phyloP scores from a whole-genome alignment of 2,888 invertebrate genomes.

The Zonitis immaculata region DNA sequence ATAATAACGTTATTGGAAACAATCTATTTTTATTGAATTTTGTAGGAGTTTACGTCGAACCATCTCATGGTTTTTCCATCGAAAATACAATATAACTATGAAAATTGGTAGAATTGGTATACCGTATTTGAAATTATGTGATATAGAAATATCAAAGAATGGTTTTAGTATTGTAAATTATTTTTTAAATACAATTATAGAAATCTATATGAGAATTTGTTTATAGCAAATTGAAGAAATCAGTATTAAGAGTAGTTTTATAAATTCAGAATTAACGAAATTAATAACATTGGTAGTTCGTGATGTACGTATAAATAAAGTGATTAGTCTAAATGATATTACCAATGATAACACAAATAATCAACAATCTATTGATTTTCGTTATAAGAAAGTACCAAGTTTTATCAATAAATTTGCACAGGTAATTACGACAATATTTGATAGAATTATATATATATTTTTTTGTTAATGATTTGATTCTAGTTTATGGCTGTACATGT shows the following conservation, averaged over 20 bases:
- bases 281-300: conserved; percentile 75
- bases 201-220: too few species aligned
- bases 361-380: conserved; percentile 54
- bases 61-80: conserved; percentile 74
- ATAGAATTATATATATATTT: too few species aligned
- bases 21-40: conserved; percentile 20
- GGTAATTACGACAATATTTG: conserved; percentile 56
- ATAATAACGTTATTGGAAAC: not conserved
- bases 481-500: conserved; percentile 80
- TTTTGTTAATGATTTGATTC: too few species aligned
- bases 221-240: conserved; percentile 79
- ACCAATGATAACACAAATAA: conserved; percentile 18
- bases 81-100: conserved; percentile 72
- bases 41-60: conserved; percentile 71
- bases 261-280: conserved; percentile 84
- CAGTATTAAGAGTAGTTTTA: conserved; percentile 78
- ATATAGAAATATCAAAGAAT: conserved; percentile 76
- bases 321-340: conserved; percentile 49
- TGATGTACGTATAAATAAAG: conserved; percentile 76
- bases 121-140: conserved; percentile 71
- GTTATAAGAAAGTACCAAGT: conserved; percentile 71
- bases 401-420: conserved; percentile 79
- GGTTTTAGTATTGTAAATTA: conserved; percentile 52
- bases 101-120: conserved; percentile 78
- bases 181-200: too few species aligned